phyloP scores from a whole-genome alignment of 1,140 invertebrate species.

The Philotrypesis tridentata region DNA sequence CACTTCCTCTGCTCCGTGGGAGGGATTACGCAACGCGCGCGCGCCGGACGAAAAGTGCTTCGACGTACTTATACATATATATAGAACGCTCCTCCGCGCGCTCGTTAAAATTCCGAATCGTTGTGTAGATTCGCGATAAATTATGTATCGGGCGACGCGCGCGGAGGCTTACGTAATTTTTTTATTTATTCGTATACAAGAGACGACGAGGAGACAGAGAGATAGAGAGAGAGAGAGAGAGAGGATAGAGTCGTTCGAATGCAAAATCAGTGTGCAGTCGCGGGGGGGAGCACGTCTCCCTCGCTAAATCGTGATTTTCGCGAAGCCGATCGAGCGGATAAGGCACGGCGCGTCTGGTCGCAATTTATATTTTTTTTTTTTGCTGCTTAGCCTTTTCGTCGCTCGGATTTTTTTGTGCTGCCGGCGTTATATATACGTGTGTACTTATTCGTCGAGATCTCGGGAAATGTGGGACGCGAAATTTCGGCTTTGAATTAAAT shows the following conservation, averaged over 20 bases:
- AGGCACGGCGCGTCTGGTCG: background rate
- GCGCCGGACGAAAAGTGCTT: background rate
- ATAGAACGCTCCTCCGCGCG: background rate
- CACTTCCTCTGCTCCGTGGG: background rate
- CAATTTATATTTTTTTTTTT: background rate
- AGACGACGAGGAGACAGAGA: no score
- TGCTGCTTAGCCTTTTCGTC: no score
- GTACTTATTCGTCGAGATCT: no score
- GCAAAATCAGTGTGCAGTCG: background rate
- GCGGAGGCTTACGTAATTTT: background rate
- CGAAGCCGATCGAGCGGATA: conserved; percentile 32
- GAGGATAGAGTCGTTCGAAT: background rate
- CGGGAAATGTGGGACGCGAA: no score
- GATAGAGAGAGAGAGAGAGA: no score
- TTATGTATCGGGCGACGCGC: no score
- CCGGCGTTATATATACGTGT: no score
- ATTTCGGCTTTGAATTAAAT: conserved; percentile 18
- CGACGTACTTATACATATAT: background rate
- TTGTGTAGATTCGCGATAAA: background rate
- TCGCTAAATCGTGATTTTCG: background rate
- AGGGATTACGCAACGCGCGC: background rate
- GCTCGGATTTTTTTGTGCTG: no score
- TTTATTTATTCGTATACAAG: no score
- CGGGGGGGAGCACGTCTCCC: background rate
- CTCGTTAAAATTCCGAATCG: background rate